Base-by-base conservation (phyloP, 2,888 invertebrate species). In the Leucoma salicis region DNA sequence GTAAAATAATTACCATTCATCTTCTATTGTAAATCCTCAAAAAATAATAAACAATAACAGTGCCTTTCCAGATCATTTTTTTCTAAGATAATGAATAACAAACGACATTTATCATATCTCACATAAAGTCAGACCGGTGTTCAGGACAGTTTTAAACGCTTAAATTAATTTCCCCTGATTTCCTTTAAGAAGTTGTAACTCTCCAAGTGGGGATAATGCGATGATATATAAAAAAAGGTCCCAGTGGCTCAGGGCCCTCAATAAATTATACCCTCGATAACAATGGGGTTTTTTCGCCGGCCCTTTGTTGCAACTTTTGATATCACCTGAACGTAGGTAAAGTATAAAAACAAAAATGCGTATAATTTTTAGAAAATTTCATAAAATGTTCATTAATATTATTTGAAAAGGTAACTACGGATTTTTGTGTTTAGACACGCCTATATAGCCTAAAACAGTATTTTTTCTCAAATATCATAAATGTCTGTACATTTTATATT, bases 251-350 rank as follows among this genome's bases (percentile, higher is more conserved):
- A 59, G 66, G 67, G 70, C 78, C 86, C 82, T 83, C 88, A 88
- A 90, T 90, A 90, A 90, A 90, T 90, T 90, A 90, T 82, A 78
- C 85, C 84, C 87, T 83, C 85, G 90, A 90, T 90, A 90, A 90
- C 90, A 90, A 90, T 89, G 83, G 90, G 89, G 82, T 88, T 90
- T 90, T 83, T 90, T 85, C 65, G 63, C 66, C 77, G 78, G 79
- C 78, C 81, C 84, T 86, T 89, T 89, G 90, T 90, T 85, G 81
- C 85, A 82, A 88, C 80, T 88, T 90, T 89, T 87, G 85, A 78
- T 89, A 90, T 88, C 89, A 89, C 89, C 89, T 89, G 89, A 83
- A 80, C 67, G 78, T 77, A 64, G 65, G 53, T 48, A 57, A 21
- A 4, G 21, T 21, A 1, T 41, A 52, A 42, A 53, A 55, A 57